phyloP scores from a whole-genome alignment of 2,888 invertebrate genomes.

The Clistopyga incitator region DNA sequence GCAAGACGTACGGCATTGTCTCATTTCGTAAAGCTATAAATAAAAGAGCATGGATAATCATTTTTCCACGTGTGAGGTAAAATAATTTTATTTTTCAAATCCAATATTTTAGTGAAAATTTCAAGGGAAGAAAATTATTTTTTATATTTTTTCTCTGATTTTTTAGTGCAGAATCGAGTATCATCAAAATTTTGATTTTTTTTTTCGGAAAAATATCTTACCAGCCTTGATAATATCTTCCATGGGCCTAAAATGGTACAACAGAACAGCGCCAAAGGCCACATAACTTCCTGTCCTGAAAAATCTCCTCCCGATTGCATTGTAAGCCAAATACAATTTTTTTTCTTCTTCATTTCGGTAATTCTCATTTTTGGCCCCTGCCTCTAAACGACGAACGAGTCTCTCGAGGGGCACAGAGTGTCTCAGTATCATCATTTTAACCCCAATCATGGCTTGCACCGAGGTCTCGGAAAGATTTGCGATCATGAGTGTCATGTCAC shows the following conservation, averaged over 20 bases:
- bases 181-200: too few species aligned
- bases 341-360: conserved; percentile 32
- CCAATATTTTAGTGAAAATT: too few species aligned
- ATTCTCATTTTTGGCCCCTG: conserved; percentile 10
- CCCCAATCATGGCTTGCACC: conserved; percentile 35
- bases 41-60: too few species aligned
- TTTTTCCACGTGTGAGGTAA: too few species aligned
- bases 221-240: conserved; percentile 35
- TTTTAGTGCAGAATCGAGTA: too few species aligned
- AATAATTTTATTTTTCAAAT: too few species aligned
- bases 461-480: conserved; percentile 43
- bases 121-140: too few species aligned
- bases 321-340: conserved; percentile 34
- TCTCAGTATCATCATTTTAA: conserved; percentile 46
- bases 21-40: conserved; percentile 52
- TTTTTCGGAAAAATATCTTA: too few species aligned
- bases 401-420: conserved; percentile 23
- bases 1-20: conserved; percentile 42
- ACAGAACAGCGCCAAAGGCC: conserved; percentile 13
- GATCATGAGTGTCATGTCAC: conserved; percentile 39
- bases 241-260: conserved; percentile 35
- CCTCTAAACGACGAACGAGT: conserved; percentile 16
- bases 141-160: background rate
- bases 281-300: conserved; percentile 25
- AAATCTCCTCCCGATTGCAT: conserved; percentile 18